phyloP scores from a whole-genome alignment of 2,797 vertebrate genomes.

The Anolis apletophallus region DNA sequence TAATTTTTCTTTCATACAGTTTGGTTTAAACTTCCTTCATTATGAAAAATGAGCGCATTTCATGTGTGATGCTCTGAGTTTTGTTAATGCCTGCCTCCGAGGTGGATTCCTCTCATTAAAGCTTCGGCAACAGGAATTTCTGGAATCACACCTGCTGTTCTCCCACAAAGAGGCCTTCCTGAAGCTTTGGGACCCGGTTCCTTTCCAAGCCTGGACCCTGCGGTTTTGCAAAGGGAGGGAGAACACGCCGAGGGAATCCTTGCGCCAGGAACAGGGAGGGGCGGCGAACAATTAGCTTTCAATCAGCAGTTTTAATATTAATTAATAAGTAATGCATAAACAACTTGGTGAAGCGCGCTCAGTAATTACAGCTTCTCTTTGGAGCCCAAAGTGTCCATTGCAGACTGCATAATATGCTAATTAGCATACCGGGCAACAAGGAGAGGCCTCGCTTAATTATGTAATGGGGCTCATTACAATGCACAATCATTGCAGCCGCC shows the following conservation, averaged over 20 bases:
- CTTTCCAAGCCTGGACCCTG: slow-evolving; percentile 23
- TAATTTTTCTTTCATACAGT: not conserved
- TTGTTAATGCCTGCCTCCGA: not conserved
- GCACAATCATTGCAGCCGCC: slow-evolving; percentile 77
- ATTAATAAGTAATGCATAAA: slow-evolving; percentile 82
- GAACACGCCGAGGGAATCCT: slow-evolving; percentile 32
- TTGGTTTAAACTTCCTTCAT: slow-evolving; percentile 30
- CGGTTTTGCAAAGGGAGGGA: slow-evolving; percentile 39
- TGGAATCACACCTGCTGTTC: slow-evolving; percentile 62
- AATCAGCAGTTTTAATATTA: slow-evolving; percentile 81
- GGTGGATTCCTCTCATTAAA: slow-evolving; percentile 56
- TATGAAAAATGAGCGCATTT: not conserved
- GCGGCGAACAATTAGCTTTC: slow-evolving; percentile 76
- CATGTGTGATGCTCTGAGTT: not conserved
- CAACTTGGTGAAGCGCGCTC: slow-evolving; percentile 73
- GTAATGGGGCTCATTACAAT: slow-evolving; percentile 81
- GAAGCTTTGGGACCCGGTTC: slow-evolving; percentile 18
- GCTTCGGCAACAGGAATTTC: slow-evolving; percentile 54
- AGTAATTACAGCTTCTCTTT: slow-evolving; percentile 74
- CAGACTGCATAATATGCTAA: slow-evolving; percentile 79
- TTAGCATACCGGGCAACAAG: slow-evolving; percentile 75
- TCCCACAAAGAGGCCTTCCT: slow-evolving; percentile 46
- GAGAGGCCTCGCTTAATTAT: slow-evolving; percentile 81
- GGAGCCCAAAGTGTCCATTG: slow-evolving; percentile 76
- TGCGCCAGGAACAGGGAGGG: slow-evolving; percentile 62